Evolutionary conservation across 2,113 vertebrate species (phyloP), one percentile per base, ranked within the genome.

Genomic region (Vidua macroura): DNA sequence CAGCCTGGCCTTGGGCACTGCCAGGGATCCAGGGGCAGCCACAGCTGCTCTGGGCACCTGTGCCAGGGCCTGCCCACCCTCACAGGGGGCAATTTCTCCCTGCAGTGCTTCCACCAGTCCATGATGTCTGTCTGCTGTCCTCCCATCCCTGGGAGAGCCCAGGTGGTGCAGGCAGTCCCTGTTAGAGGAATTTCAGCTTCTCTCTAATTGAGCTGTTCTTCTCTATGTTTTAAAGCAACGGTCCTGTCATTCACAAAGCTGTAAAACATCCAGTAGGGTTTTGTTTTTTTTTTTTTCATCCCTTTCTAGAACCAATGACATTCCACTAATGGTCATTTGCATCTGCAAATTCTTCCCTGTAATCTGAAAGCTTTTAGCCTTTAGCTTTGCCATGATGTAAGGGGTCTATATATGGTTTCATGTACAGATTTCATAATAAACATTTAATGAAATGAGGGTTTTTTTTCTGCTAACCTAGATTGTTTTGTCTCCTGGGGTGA

Each of bases 401-500:
- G 60, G 35, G 27, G 11, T 59, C 55, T 92, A 8, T 70, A 35
- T 77, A n/a, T 63, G 64, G n/a, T 55, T 94, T 74, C 52, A 81
- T 74, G 33, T 92, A 93, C 59, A 90, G 83, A 86, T 90, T 82
- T 88, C 15, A 22, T 11, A 51, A 80, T 31, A 92, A 83, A 76
- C 27, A 66, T 90, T 77, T 78, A 88, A 80, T 59, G 31, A 92
- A 86, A 86, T 0, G 18, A 58, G 19, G 3, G 1, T 0, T 18
- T 56, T 35, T 73, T 73, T 80, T 81, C 64, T 87, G 22, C 46
- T 85, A 79, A 73, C 49, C 88, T 92, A 52, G 48, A 63, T 86
- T 92, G 56, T 68, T 96, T 95, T 86, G 49, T 67, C 62, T 86
- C 79, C 60, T 43, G 73, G 56, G 44, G 64, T 78, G 77, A 75